phyloP scores from a whole-genome alignment of 2,888 invertebrate genomes.

The Parelbella ahira region DNA sequence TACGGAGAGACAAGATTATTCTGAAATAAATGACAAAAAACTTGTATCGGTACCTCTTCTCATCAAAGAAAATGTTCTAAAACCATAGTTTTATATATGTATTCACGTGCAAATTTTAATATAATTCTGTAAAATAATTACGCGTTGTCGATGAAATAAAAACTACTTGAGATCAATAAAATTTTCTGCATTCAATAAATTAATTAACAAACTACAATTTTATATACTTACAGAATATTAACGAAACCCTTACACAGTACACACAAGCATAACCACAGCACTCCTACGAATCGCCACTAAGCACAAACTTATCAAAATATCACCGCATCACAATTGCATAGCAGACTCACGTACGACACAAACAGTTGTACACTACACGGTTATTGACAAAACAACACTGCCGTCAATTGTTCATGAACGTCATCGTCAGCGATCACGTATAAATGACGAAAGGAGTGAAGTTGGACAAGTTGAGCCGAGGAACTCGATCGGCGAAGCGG shows the following conservation, averaged over 20 bases:
- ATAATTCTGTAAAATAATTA: too few species aligned
- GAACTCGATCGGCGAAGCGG: conserved; percentile 43
- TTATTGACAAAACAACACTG: conserved; percentile 68
- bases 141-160: too few species aligned
- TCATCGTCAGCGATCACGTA: conserved; percentile 62
- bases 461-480: conserved; percentile 43
- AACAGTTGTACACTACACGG: conserved; percentile 30
- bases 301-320: conserved; percentile 32
- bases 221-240: too few species aligned
- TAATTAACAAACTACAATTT: too few species aligned
- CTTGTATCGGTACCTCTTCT: conserved; percentile 54
- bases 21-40: conserved; percentile 39
- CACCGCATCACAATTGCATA: conserved; percentile 27
- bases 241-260: background rate
- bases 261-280: conserved; percentile 17
- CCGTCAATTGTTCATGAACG: conserved; percentile 61
- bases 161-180: too few species aligned
- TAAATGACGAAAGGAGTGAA: conserved; percentile 54
- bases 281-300: conserved; percentile 15
- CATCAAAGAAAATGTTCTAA: conserved; percentile 23
- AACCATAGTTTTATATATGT: background rate
- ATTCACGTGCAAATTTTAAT: too few species aligned
- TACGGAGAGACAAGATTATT: too few species aligned
- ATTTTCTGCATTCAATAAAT: too few species aligned
- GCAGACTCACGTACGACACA: conserved; percentile 33